A percentile compares a stretch with the other conserved stretches of the same genome.
phyloP scores from a whole-genome alignment of 37 sponge, comb jelly and placozoan genomes.

The Oopsacas minuta region DNA sequence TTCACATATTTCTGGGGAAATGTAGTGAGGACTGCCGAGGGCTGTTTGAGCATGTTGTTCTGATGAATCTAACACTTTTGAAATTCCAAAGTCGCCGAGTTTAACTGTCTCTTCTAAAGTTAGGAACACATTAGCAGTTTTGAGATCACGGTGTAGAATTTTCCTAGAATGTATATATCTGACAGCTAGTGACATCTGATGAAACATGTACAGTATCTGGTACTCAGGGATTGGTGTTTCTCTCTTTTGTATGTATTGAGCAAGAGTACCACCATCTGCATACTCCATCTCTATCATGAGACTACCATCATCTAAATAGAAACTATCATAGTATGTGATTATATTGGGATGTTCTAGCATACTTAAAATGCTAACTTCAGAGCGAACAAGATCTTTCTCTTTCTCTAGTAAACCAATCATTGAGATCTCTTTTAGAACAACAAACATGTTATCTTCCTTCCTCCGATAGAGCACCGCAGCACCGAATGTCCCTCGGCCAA shows the following conservation, averaged over 20 bases:
- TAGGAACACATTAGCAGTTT: conserved; percentile 93
- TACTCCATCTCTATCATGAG: conserved; percentile 99
- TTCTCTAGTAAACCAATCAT: conserved; percentile 59
- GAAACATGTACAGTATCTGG: conserved; percentile 68
- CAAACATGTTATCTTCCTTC: conserved; percentile 81
- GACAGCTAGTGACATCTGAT: conserved; percentile 83
- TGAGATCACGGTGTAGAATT: conserved; percentile 90
- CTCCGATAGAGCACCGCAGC: conserved; percentile 83
- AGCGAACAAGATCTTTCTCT: conserved; percentile 57
- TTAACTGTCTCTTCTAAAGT: conserved; percentile 76
- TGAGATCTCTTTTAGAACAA: conserved; percentile 91
- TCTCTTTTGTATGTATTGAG: conserved; percentile 61
- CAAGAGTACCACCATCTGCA: conserved; percentile 93
- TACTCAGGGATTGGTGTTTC: conserved; percentile 47
- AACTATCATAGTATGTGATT: conserved; percentile 89
- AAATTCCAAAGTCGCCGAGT: conserved; percentile 94
- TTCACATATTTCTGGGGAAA: conserved; percentile 98
- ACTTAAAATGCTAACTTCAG: conserved; percentile 65
- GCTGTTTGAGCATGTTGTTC: conserved; percentile 66
- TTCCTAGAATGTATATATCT: conserved; percentile 73
- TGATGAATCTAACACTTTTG: conserved; percentile 64
- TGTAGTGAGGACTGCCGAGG: conserved; percentile 93
- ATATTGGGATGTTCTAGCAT: conserved; percentile 93
- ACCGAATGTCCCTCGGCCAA: conserved; percentile 86
- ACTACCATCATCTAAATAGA: conserved; percentile 80